These are phyloP conservation scores for Pipistrellus nathusii DNA, from an alignment of 2,797 vertebrate genomes.

Conservation along the genomic window DNA sequence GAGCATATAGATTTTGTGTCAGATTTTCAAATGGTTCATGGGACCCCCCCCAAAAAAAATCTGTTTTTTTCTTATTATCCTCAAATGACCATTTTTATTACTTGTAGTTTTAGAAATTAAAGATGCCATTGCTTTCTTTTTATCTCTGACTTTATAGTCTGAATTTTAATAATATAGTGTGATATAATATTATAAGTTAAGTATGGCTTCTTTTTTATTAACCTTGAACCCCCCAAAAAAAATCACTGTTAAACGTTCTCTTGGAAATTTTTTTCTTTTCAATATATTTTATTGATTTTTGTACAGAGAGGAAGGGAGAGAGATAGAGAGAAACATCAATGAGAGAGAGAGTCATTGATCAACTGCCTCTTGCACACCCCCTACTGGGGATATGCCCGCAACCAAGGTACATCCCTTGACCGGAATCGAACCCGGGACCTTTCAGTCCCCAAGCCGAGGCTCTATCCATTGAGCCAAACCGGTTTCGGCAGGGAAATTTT, in stretches of 20 bases:
- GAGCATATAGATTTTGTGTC: background rate
- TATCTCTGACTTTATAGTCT: background rate
- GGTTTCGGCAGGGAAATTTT: background rate
- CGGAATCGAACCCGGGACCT: no score
- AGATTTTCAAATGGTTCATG: background rate
- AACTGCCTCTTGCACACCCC: no score
- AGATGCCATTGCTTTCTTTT: background rate
- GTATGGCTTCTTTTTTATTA: background rate
- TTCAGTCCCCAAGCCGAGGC: no score
- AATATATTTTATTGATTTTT: no score
- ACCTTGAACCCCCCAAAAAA: constrained; percentile 26
- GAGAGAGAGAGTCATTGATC: no score
- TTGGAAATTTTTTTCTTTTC: background rate
- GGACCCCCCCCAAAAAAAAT: background rate
- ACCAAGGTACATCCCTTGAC: no score
- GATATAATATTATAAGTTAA: background rate
- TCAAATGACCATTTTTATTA: background rate
- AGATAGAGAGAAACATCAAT: no score
- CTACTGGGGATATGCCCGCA: no score
- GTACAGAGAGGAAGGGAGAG: no score
- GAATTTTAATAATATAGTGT: constrained; percentile 29
- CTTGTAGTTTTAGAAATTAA: constrained; percentile 24
- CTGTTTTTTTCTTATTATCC: background rate
- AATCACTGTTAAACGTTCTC: background rate
- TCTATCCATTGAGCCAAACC: no score